Evolutionary conservation across 2,113 vertebrate species (phyloP).

Genomic region (Theristicus caerulescens): DNA sequence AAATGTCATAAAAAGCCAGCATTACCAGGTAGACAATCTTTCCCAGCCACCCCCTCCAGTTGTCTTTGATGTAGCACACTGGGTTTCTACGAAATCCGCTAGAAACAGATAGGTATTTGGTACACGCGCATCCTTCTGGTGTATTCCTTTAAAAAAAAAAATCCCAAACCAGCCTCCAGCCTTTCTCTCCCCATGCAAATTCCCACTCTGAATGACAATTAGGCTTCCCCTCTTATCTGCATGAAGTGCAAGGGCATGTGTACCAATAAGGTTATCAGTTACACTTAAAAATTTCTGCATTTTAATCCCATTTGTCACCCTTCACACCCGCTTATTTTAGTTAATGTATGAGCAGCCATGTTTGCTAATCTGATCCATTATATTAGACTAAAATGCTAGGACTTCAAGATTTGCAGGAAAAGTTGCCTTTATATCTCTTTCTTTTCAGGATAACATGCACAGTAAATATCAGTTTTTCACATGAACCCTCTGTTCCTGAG

Average conservation of each 20-base stretch:
- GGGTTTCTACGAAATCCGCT: not conserved
- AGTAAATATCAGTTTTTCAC: not conserved
- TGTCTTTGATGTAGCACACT: not conserved
- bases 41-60: not conserved
- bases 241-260: not conserved
- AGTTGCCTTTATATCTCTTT: not conserved
- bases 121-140: not conserved
- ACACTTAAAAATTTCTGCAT: not conserved
- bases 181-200: not conserved
- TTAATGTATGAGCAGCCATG: not conserved
- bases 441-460: not conserved
- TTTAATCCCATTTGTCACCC: slow-evolving; percentile 39
- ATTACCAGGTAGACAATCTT: not conserved
- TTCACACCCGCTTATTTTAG: not conserved
- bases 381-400: not conserved
- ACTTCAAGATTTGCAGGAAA: not conserved
- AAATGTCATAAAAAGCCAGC: not conserved
- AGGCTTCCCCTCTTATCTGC: not conserved
- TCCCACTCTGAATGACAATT: not conserved
- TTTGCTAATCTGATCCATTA: slow-evolving; percentile 13
- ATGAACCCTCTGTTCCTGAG: not conserved
- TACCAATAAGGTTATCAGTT: not conserved
- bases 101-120: not conserved
- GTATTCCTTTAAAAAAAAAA: not conserved
- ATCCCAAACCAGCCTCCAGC: not conserved